These are phyloP conservation scores for Nesidiocoris tenuis DNA, from an alignment of 2,888 invertebrate species.

Conservation along the genomic window DNA sequence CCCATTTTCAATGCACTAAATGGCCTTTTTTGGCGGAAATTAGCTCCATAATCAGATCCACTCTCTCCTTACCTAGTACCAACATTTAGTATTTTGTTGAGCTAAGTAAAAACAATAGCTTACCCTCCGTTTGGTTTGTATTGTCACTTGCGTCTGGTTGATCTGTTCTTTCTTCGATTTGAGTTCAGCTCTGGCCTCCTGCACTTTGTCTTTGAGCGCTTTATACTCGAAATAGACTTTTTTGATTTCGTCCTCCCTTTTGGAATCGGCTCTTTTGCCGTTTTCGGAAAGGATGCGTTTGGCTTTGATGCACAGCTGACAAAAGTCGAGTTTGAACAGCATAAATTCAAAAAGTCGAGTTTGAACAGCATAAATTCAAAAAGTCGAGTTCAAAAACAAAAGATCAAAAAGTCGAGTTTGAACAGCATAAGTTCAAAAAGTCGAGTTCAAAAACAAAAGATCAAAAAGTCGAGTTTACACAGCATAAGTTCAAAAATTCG, in stretches of 20 bases:
- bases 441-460: too few species aligned
- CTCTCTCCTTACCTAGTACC: neutral
- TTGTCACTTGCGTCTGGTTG: conserved; percentile 4
- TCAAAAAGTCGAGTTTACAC: too few species aligned
- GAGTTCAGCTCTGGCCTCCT: conserved; percentile 4
- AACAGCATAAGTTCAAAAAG: too few species aligned
- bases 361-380: too few species aligned
- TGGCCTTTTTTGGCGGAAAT: too few species aligned
- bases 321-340: too few species aligned
- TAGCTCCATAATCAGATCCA: neutral
- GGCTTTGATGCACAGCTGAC: conserved; percentile 22
- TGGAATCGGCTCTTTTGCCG: conserved; percentile 11
- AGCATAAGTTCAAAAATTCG: too few species aligned
- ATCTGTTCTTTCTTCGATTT: conserved; percentile 33
- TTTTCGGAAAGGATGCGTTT: conserved; percentile 19
- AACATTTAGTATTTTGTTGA: neutral
- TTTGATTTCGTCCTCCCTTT: conserved; percentile 27
- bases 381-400: too few species aligned
- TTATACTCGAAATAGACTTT: conserved; percentile 14
- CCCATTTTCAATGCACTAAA: too few species aligned
- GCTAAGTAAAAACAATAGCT: neutral
- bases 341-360: too few species aligned
- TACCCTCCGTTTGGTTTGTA: conserved; percentile 13
- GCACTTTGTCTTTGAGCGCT: conserved; percentile 7
- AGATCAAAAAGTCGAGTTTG: too few species aligned